Base-by-base conservation (phyloP, 2,113 vertebrate species). In the Holacanthus passer region DNA sequence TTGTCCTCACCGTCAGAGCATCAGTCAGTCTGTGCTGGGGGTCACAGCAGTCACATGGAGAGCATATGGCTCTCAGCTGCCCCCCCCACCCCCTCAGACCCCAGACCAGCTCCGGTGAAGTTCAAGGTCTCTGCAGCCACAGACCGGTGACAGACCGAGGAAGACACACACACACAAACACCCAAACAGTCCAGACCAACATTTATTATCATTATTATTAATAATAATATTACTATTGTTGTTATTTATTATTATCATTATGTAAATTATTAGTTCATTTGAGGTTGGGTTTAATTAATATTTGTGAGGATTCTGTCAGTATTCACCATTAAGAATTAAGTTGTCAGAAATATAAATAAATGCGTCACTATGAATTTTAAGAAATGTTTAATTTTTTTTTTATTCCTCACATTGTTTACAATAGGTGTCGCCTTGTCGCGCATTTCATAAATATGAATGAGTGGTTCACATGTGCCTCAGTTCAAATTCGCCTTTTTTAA, bases 51-150 rank as follows among this genome's bases (percentile, higher is more conserved):
- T 85, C 64, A 88, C 83, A 90, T 67, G 72, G 64, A 83, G 88
- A n/a, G 89, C 93, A 93, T 93, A 89, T 92, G 91, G 91, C 82
- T 89, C 90, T 89, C 80, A 90, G 80, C 76, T 80, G 85, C 62
- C 84, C 81, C 66, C 45, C n/a, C n/a, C n/a, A n/a, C n/a, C 64
- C 53, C 72, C 67, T 79, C 48, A 86, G 82, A 77, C 82, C 83
- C 87, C 66, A 55, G n/a, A 45, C 68, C 75, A 75, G 85, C 86
- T 73, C 77, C 74, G 81, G 70, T 93, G 90, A 95, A 95, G 95
- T 95, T 95, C 93, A 94, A 94, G 93, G 92, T 94, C 89, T 88
- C 82, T 75, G 83, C 82, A 69, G 88, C 84, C 77, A 85, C 75
- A 86, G 90, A 90, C 87, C 89, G 83, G 63, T 24, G 70, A 79